A percentile compares a stretch with the other conserved stretches of the same genome.
These are phyloP conservation scores for Nebria salina DNA, from an alignment of 2,888 invertebrate species.

Conservation along the genomic window DNA sequence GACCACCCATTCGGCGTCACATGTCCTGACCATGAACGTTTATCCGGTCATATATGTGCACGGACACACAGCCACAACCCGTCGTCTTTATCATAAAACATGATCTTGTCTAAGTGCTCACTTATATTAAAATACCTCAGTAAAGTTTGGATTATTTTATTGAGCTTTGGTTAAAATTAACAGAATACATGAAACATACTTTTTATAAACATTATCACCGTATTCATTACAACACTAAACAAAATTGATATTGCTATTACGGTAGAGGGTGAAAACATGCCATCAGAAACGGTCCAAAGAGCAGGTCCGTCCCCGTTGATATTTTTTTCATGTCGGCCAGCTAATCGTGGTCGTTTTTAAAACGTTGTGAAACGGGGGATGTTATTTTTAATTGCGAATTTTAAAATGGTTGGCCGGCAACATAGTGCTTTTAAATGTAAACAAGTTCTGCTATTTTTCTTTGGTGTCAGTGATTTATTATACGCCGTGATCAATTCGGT, in stretches of 20 bases:
- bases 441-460: slow-evolving; percentile 45
- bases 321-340: slow-evolving; percentile 33
- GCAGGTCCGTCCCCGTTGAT: background rate
- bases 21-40: slow-evolving; percentile 34
- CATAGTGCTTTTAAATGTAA: slow-evolving; percentile 46
- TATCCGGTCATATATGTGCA: background rate
- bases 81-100: background rate
- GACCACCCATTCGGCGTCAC: slow-evolving; percentile 26
- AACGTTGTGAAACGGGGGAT: slow-evolving; percentile 33
- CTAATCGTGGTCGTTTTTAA: slow-evolving; percentile 43
- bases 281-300: slow-evolving; percentile 18
- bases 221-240: no score
- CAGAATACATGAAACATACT: no score
- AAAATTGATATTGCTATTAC: background rate
- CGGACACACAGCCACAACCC: background rate
- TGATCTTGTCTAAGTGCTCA: background rate
- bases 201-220: no score
- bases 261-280: slow-evolving; percentile 20
- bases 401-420: slow-evolving; percentile 36
- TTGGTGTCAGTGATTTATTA: slow-evolving; percentile 42
- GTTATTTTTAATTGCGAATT: slow-evolving; percentile 45
- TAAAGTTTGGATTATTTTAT: no score
- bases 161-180: no score
- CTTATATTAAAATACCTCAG: no score
- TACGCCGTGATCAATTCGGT: slow-evolving; percentile 36